phyloP scores from a whole-genome alignment of 2,888 invertebrate species.

The Apamea sordens region DNA sequence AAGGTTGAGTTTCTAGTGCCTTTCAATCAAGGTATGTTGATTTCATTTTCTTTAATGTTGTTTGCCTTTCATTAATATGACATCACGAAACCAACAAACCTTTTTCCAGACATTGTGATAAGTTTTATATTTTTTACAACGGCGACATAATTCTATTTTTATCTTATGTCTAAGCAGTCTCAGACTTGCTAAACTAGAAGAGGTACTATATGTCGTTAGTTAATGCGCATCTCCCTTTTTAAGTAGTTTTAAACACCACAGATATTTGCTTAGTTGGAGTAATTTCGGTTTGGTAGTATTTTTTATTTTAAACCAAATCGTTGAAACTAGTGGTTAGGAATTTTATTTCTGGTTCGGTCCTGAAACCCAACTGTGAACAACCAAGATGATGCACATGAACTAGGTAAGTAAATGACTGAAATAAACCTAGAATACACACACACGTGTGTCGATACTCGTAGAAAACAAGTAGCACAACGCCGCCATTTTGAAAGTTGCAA shows the following conservation, averaged over 20 bases:
- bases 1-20: slow-evolving; percentile 2
- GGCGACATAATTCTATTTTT: neutral
- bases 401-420: neutral
- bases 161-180: neutral
- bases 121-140: neutral
- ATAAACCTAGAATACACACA: neutral
- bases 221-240: neutral
- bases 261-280: neutral
- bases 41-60: neutral
- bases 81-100: neutral
- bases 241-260: neutral
- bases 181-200: neutral
- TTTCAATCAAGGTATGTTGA: slow-evolving; percentile 28
- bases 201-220: no score
- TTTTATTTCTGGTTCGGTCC: neutral
- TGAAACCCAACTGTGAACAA: neutral
- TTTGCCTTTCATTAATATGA: no score
- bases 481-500: slow-evolving; percentile 26
- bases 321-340: neutral
- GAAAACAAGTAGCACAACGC: neutral
- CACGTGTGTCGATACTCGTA: neutral
- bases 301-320: neutral
- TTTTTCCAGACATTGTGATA: no score
- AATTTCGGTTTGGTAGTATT: neutral
- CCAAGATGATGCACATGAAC: neutral